A percentile compares a stretch with the other conserved stretches of the same genome.
Evolutionary conservation across 2,113 vertebrate genomes (phyloP).

Genomic region (Eidolon helvum): DNA sequence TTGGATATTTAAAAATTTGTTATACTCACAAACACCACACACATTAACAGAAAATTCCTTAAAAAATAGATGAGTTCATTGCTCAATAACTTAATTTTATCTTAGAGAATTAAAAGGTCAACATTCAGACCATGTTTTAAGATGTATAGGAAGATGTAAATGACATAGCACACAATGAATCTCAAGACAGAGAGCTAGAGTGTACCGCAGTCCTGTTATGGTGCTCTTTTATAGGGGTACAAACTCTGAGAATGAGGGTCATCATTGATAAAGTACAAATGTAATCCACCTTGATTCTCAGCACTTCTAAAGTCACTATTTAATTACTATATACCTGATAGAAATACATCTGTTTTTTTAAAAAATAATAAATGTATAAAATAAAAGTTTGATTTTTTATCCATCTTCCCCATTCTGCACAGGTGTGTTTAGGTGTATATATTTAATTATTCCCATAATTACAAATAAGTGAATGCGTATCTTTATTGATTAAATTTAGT

Average conservation of each 20-base stretch:
- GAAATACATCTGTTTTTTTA: background rate
- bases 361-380: background rate
- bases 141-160: background rate
- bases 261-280: background rate
- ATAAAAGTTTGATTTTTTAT: background rate
- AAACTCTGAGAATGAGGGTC: background rate
- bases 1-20: background rate
- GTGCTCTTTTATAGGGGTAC: background rate
- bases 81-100: background rate
- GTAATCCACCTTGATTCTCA: background rate
- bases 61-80: background rate
- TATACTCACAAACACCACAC: background rate
- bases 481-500: background rate
- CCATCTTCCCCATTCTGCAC: background rate
- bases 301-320: background rate
- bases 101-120: background rate
- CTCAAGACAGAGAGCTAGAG: background rate
- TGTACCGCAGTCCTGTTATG: background rate
- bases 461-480: background rate
- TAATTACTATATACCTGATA: background rate
- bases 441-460: background rate
- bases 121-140: background rate
- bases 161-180: background rate
- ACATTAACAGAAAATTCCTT: background rate
- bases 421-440: background rate